Evolutionary conservation across 2,888 invertebrate genomes (phyloP).

Genomic region (Tridacna crocea): DNA sequence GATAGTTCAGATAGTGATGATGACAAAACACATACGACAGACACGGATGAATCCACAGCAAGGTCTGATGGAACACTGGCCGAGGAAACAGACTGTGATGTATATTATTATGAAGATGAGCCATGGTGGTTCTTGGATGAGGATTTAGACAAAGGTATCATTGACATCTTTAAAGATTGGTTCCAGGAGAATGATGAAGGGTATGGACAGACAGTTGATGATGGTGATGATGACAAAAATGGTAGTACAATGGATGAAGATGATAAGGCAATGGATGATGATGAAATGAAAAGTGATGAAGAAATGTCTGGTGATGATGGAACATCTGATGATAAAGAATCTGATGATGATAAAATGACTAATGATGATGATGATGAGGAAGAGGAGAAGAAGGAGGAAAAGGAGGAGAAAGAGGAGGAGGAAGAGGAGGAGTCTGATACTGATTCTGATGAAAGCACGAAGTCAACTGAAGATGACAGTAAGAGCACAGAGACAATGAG

Average conservation of each 20-base stretch:
- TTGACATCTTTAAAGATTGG: slow-evolving; percentile 2
- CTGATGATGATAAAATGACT: neutral
- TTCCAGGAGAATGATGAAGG: slow-evolving; percentile 1
- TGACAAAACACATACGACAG: neutral
- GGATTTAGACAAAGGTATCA: neutral
- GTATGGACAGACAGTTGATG: neutral
- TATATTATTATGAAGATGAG: slow-evolving; percentile 41
- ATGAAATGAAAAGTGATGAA: slow-evolving; percentile 4
- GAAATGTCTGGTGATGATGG: slow-evolving; percentile 10
- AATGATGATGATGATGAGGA: neutral
- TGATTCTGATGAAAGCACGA: neutral
- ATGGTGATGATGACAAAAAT: slow-evolving; percentile 27
- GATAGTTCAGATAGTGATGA: neutral
- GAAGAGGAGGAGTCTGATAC: too few relatives aligned
- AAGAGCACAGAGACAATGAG: slow-evolving; percentile 5
- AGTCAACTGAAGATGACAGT: neutral
- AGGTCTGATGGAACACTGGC: too few relatives aligned
- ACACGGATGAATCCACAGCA: neutral
- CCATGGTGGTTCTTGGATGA: slow-evolving; percentile 43
- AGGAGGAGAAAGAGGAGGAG: neutral
- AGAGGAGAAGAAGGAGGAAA: neutral
- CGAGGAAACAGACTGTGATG: slow-evolving; percentile 29
- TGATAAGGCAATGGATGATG: slow-evolving; percentile 3
- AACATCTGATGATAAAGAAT: slow-evolving; percentile 17
- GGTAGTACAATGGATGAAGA: slow-evolving; percentile 3